phyloP scores from a whole-genome alignment of 2,888 invertebrate genomes.

The Dryococelus australis region DNA sequence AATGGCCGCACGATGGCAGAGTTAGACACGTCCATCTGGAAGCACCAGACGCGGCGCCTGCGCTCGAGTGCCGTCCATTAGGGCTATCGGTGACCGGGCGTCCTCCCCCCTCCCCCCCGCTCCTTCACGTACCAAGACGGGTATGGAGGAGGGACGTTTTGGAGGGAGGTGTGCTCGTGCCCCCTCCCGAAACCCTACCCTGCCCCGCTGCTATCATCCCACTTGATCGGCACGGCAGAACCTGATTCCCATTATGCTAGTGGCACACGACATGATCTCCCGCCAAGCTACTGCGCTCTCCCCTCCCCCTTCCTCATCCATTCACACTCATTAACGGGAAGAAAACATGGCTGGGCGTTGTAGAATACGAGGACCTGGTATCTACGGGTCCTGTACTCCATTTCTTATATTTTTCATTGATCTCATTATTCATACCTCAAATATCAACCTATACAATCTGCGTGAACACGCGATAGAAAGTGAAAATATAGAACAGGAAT shows the following conservation, averaged over 20 bases:
- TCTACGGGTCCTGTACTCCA: too few relatives aligned
- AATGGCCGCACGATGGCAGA: not conserved
- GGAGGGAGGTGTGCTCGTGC: too few relatives aligned
- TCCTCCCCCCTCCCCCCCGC: too few relatives aligned
- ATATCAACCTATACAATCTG: too few relatives aligned
- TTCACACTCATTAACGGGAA: not conserved
- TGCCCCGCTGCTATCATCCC: not conserved
- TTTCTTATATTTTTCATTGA: too few relatives aligned
- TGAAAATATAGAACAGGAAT: too few relatives aligned
- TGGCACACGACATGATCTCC: not conserved
- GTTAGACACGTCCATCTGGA: too few relatives aligned
- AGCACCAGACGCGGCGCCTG: not conserved
- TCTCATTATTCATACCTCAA: too few relatives aligned
- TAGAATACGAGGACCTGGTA: not conserved
- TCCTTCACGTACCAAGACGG: too few relatives aligned
- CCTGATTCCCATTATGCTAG: not conserved
- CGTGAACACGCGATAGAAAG: too few relatives aligned
- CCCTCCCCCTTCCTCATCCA: not conserved
- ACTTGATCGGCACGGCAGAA: conserved; percentile 8
- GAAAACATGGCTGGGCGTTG: not conserved
- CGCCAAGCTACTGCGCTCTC: not conserved
- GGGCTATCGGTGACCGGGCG: not conserved
- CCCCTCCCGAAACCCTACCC: too few relatives aligned
- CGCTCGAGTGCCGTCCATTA: conserved; percentile 16
- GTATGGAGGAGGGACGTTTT: too few relatives aligned